These are phyloP conservation scores for Cantharis rustica DNA, from an alignment of 2,888 invertebrate genomes.

Conservation along the genomic window DNA sequence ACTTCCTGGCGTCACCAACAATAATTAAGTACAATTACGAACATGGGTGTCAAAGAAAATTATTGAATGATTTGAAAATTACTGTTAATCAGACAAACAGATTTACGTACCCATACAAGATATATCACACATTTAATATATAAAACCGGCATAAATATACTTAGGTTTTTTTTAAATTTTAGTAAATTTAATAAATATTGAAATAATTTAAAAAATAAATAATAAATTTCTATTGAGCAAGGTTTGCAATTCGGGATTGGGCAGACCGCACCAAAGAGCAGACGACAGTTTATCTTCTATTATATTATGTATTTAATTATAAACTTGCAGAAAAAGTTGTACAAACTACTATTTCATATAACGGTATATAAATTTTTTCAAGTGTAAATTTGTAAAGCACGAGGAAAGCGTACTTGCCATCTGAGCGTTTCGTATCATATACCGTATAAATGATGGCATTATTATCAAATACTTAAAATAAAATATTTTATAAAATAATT, in stretches of 20 bases:
- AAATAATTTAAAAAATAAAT: too few relatives aligned
- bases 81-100: too few relatives aligned
- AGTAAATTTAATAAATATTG: too few relatives aligned
- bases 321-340: background rate
- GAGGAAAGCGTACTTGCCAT: conserved; percentile 11
- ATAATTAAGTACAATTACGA: conserved; percentile 32
- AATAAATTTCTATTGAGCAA: too few relatives aligned
- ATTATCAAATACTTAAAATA: background rate
- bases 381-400: conserved; percentile 22
- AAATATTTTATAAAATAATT: background rate
- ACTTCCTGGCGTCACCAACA: conserved; percentile 27
- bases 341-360: conserved; percentile 22
- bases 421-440: conserved; percentile 8
- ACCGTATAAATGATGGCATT: background rate
- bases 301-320: background rate
- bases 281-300: background rate
- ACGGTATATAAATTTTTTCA: conserved; percentile 16
- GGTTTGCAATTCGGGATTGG: background rate
- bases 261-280: background rate
- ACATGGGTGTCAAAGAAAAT: conserved; percentile 24
- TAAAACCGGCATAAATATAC: too few relatives aligned
- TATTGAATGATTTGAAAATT: background rate
- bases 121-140: too few relatives aligned
- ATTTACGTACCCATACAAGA: too few relatives aligned
- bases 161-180: too few relatives aligned